Base-by-base conservation (phyloP, 2,797 vertebrate genomes). In the Enteromius fasciolatus region DNA sequence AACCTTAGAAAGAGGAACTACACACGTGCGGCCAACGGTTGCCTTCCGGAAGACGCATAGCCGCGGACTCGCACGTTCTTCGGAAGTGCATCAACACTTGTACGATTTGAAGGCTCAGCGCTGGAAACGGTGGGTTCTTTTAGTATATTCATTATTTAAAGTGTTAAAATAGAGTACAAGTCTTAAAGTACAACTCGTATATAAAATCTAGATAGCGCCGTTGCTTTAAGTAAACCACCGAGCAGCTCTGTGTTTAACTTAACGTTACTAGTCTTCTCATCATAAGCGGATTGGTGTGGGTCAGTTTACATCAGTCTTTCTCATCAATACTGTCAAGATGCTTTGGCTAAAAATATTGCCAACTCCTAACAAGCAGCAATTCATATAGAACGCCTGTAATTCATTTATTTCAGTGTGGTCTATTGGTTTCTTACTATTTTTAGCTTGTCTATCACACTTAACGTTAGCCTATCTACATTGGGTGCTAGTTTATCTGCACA, bases 1-100 rank as follows among this genome's bases (percentile, higher is more conserved):
- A 18, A 28, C 12, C 8, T 23, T 59, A 44, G 20, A 15, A 8
- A 63, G 20, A 67, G 81, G 81, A 83, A 83, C 81, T 70, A 36
- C 12, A 81, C 10, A 69, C 33, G 64, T 57, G 10, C 3, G 3
- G 7, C 1, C 14, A 2, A 36, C 14, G 25, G 20, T 77, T 83
- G 25, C 25, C 20, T 70, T 70, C 74, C 52, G 81, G 81, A 70
- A 50, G 64, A 76, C 28, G 28, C 9, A 36, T 2, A 4, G 9
- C 31, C 25, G 20, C 18, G 74, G 39, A 83, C 50, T n/a, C 10
- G 46, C 25, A 15, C 31, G 39, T 11, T 59, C 12, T 25, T 36
- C 52, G 66, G 81, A 70, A 70, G 73, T 20, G 25, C 8, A 70
- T 36, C 64, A 70, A 59, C 64, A 20, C 23, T 68, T 63, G 3